phyloP scores from a whole-genome alignment of 1,140 invertebrate genomes.

The Heliconius himera region DNA sequence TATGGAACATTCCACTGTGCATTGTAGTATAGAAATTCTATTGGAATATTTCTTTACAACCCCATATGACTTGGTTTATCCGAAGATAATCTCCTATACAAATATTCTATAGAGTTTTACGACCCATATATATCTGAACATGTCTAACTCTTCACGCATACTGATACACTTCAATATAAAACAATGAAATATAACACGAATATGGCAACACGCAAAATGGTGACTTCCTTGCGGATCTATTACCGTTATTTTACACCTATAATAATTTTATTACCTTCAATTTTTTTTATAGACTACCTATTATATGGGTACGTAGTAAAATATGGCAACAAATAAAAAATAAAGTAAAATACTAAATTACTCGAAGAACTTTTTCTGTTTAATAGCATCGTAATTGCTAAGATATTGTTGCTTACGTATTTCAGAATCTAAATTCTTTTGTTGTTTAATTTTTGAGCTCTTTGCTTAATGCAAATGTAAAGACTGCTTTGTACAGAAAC shows the following conservation, averaged over 20 bases:
- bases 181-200: constrained; percentile 39
- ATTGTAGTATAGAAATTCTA: neutral
- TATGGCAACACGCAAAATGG: constrained; percentile 31
- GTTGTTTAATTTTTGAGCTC: neutral
- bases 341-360: constrained; percentile 4
- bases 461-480: neutral
- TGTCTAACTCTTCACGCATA: constrained; percentile 32
- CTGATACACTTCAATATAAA: constrained; percentile 41
- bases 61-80: neutral
- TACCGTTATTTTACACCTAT: constrained; percentile 34
- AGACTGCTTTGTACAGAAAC: neutral
- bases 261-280: constrained; percentile 20
- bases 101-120: constrained; percentile 14
- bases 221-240: constrained; percentile 36
- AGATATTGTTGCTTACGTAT: neutral
- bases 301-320: neutral
- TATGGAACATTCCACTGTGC: neutral
- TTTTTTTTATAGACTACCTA: neutral
- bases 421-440: neutral
- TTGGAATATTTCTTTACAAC: constrained; percentile 5
- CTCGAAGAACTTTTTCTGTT: neutral
- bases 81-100: neutral
- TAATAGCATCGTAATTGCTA: neutral
- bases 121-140: neutral
- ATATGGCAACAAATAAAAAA: neutral